These are phyloP conservation scores for Taeniopygia guttata DNA, from an alignment of 2,797 vertebrate genomes.

Conservation along the genomic window DNA sequence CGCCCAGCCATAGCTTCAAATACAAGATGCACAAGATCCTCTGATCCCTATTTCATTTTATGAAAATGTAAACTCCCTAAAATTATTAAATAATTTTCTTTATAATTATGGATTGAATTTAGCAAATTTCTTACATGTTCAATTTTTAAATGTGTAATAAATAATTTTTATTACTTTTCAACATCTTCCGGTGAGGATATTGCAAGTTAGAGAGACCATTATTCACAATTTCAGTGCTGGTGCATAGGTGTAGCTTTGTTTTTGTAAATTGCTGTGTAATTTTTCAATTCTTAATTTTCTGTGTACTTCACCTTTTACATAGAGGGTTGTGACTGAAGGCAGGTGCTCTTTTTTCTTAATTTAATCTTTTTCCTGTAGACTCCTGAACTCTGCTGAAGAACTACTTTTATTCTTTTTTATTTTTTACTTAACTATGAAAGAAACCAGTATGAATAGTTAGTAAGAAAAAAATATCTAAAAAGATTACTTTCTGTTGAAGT, in stretches of 20 bases:
- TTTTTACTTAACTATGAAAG: neutral
- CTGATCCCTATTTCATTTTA: neutral
- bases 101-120: neutral
- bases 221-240: neutral
- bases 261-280: neutral
- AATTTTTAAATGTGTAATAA: neutral
- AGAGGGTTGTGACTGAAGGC: neutral
- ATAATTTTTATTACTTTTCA: neutral
- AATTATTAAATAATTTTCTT: neutral
- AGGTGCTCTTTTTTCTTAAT: neutral
- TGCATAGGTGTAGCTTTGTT: neutral
- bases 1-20: neutral
- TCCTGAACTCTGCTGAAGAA: neutral
- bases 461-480: neutral
- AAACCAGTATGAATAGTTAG: neutral
- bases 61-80: neutral
- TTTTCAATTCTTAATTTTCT: neutral
- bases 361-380: neutral
- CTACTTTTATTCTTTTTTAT: neutral
- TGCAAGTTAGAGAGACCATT: neutral
- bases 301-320: neutral
- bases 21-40: neutral
- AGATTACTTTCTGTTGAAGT: neutral
- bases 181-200: neutral
- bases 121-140: neutral